A percentile compares a stretch with the other conserved stretches of the same genome.
Evolutionary conservation across 2,113 vertebrate species (phyloP).

Genomic region (Mirounga angustirostris): DNA sequence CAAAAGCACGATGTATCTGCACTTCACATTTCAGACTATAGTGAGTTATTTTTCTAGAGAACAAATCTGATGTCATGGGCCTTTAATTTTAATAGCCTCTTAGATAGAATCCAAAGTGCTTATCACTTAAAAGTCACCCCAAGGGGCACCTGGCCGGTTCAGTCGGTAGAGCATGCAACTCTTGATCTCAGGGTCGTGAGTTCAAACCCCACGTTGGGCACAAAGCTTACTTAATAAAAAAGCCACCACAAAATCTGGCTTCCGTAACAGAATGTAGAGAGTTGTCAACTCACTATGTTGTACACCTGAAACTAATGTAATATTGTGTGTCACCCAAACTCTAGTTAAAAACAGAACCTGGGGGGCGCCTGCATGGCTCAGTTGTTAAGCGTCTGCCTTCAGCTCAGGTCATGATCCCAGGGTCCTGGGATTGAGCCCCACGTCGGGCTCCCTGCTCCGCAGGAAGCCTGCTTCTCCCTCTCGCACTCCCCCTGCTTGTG

Average conservation of each 20-base stretch:
- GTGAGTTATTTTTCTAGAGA: not conserved
- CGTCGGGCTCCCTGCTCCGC: too few relatives aligned
- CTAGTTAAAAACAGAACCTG: not conserved
- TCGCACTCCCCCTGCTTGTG: too few relatives aligned
- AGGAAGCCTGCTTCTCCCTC: too few relatives aligned
- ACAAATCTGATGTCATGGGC: not conserved
- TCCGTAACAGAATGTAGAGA: not conserved
- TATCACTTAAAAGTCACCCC: not conserved
- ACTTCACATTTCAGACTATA: not conserved
- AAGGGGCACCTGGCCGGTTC: not conserved
- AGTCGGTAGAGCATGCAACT: not conserved
- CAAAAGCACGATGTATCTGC: not conserved
- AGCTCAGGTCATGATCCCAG: too few relatives aligned
- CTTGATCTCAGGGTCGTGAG: not conserved
- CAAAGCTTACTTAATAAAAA: not conserved
- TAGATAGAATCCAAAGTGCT: not conserved
- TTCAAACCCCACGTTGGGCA: not conserved
- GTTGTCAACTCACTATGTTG: not conserved
- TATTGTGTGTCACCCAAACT: not conserved
- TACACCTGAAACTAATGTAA: not conserved
- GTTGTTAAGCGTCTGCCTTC: too few relatives aligned
- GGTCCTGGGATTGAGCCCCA: too few relatives aligned
- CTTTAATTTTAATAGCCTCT: not conserved
- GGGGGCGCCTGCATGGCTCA: too few relatives aligned
- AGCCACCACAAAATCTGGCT: not conserved